Evolutionary conservation across 1,140 invertebrate genomes (phyloP), one percentile per base, ranked within the genome.

Genomic region (Drosophila watanabei): DNA sequence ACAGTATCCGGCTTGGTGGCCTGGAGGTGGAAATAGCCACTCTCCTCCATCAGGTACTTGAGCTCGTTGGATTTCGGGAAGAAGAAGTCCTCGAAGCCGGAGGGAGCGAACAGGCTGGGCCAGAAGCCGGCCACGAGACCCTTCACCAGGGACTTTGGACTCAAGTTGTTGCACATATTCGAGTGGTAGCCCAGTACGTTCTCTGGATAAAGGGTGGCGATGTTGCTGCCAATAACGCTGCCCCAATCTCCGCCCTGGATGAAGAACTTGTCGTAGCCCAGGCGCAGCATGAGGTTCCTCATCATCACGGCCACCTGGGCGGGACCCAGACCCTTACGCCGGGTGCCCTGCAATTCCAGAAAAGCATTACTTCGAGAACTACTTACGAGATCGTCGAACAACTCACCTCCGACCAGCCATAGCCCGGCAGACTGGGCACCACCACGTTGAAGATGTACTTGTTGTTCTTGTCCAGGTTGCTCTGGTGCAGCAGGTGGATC

Each of bases 1-100:
- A 98, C 94, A 13, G 98, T 99, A 88, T 99, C 98, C 10, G 98
- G 98, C 93, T 98, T 98, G 0, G 97, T 98, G 2, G 97, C 94
- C 93, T 99, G 98, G 39, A 98, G 82, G 91, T 98, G 97, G 59
- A 97, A 86, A 80, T 98, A 98, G 9, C 97, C 98, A 43, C 92
- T 93, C 93, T 98, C 97, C 82, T 95, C 94, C 0, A 98, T 10
- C 0, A 97, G 5, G 64, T 79, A 80, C 9, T 73, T 63, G 0
- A 95, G 94, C 8, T 94, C 84, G 7, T 95, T 80, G 1, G 86
- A 93, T 28, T 96, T 65, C 2, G 97, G 96, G 81, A 96, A 97
- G 79, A 96, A 94, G 85, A 94, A 95, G 10, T 95, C 93, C 18
- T 94, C 80, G 49, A 94, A 93, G 75, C 94, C 94, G 3, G 94